Evolutionary conservation across 2,888 invertebrate genomes (phyloP).

Genomic region (Dolomedes plantarius): DNA sequence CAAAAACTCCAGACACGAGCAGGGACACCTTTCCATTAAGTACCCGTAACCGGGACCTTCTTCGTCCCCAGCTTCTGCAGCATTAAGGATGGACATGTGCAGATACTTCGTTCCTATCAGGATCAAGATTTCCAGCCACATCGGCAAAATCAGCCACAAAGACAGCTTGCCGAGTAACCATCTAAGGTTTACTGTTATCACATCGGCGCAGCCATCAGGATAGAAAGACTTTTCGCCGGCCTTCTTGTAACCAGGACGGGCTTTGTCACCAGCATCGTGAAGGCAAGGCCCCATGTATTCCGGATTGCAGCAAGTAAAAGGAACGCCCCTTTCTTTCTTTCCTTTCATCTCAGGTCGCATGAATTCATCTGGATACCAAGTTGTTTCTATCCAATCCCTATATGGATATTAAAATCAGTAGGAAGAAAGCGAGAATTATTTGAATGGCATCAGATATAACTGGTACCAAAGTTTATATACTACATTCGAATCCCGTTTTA

Average conservation of each 20-base stretch:
- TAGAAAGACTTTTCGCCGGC: conserved; percentile 40
- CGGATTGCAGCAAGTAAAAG: conserved; percentile 63
- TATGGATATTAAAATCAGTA: no score
- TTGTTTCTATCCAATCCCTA: conserved; percentile 44
- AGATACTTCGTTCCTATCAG: conserved; percentile 42
- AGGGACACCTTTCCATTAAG: conserved; percentile 35
- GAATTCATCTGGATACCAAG: conserved; percentile 54
- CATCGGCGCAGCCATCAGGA: conserved; percentile 38
- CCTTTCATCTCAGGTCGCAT: conserved; percentile 31
- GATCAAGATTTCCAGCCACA: conserved; percentile 43
- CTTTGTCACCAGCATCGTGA: conserved; percentile 29
- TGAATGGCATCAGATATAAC: no score
- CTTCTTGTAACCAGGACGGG: conserved; percentile 28
- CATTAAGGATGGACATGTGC: conserved; percentile 27
- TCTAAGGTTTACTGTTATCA: conserved; percentile 13
- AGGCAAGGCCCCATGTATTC: conserved; percentile 44
- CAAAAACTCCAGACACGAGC: conserved; percentile 13
- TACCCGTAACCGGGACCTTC: conserved; percentile 40
- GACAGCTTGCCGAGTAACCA: conserved; percentile 32
- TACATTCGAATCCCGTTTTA: no score
- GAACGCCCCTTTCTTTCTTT: conserved; percentile 31
- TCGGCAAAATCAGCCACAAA: conserved; percentile 37
- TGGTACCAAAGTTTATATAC: no score
- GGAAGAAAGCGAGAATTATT: background rate
- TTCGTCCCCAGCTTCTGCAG: conserved; percentile 23